These are phyloP conservation scores for Hydrolagus affinis DNA, from an alignment of 2,113 vertebrate species.

Conservation along the genomic window DNA sequence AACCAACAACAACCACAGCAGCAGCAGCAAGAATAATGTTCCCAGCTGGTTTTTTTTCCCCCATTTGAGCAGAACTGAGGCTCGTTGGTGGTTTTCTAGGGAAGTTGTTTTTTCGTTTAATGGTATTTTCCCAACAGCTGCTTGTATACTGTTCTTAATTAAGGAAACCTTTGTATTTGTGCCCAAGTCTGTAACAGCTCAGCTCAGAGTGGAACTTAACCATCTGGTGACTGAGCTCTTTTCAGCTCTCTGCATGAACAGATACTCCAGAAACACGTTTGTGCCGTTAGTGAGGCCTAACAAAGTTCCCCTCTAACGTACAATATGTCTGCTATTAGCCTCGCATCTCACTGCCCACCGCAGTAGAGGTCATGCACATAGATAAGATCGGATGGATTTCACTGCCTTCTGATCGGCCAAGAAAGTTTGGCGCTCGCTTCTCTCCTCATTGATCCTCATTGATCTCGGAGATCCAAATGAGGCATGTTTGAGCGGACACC, in stretches of 20 bases:
- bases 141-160: conserved; percentile 1
- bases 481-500: too few relatives aligned
- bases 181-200: not conserved
- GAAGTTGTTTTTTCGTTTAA: conserved; percentile 12
- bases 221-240: not conserved
- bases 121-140: conserved; percentile 18
- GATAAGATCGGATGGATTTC: not conserved
- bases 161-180: not conserved
- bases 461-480: too few relatives aligned
- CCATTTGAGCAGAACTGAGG: not conserved
- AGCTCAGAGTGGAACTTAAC: not conserved
- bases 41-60: too few relatives aligned
- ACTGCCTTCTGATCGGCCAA: too few relatives aligned
- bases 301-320: not conserved
- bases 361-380: not conserved
- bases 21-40: too few relatives aligned
- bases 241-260: conserved; percentile 23
- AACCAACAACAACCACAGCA: too few relatives aligned
- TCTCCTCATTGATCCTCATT: too few relatives aligned
- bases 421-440: too few relatives aligned
- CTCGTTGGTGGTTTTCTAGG: not conserved
- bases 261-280: not conserved
- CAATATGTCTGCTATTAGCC: not conserved
- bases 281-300: not conserved
- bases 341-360: too few relatives aligned